Base-by-base conservation (phyloP, 2,797 vertebrate species). In the Sorex maritimensis region DNA sequence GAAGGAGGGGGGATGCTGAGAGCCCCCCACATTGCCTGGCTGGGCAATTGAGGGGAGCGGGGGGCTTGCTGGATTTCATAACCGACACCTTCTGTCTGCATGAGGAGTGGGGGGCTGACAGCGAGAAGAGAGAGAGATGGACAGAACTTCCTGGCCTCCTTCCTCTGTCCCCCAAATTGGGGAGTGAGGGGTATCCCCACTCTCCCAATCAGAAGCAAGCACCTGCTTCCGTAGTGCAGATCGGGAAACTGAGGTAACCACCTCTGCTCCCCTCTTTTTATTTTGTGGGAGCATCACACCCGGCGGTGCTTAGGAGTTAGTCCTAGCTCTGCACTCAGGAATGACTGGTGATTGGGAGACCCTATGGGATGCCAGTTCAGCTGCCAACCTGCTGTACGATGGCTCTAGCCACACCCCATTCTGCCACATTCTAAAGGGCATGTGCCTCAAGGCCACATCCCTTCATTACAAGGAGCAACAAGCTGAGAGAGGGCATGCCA, bases 201-300 rank as follows among this genome's bases (percentile, higher is more conserved):
- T n/a, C 34, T 34, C 41, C 55, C 46, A 30, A 3, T 1, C 24
- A 2, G 30, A 38, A 21, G 46, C 44, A 4, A 8, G 80, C 1
- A 55, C 24, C 67, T 81, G n/a, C 79, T 84, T 58, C 58, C 14
- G 1, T 17, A 19, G 46, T 81, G 61, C 30, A 38, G 63, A 38
- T 67, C 61, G 41, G n/a, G 38, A 84, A 93, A 77, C 74, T 68
- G 82, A 93, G 69, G 92, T 24, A 23, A 14, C 13, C 52, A 55
- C 14, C 52, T 14, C 4, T 55, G 52, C 52, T 4, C 24, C 61
- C 24, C 61, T 7, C 24, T 65, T 65, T 65, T 65, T 65, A 21
- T 8, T 65, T 65, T 65, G 13, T 55, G 52, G 52, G 52, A 44
- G 41, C 41, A 44, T 55, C 52, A 15, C 13, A 55, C 52, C 52